Evolutionary conservation across 1,140 invertebrate genomes (phyloP), one percentile per base, ranked within the genome.

Genomic region (Contarinia nasturtii): DNA sequence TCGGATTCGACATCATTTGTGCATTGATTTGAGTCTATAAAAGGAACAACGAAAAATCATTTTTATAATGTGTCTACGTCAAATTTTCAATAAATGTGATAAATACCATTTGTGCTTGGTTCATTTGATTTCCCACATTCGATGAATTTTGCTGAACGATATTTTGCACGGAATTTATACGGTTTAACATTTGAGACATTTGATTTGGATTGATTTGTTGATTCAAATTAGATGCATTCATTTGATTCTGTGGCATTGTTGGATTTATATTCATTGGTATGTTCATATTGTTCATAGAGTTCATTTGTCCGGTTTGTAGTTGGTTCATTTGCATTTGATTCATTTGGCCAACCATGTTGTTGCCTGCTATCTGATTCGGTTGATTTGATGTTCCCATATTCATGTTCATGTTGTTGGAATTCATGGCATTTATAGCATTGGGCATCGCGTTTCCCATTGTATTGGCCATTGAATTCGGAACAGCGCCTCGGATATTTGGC

Each of bases 321-420:
- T 21, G 2, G 20, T 21, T 21, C 20, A 22, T 33, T 21, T 33
- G 33, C 46, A 48, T 37, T 45, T 57, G 57, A 4, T 54, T 58
- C 54, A 74, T 71, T 56, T 75, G 74, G 48, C 59, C 68, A 22
- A 57, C 59, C 2, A 57, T 53, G 4, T 48, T 48, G n/a, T 49
- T 54, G n/a, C n/a, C n/a, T 7, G 52, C 53, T 61, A 76, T 71
- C 50, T 66, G 70, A 43, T 74, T 18, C 7, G 2, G 7, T 12
- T 7, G 41, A 43, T 43, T 43, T 43, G n/a, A 10, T 27, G 18
- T 43, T 4, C 41, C 41, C 41, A 43, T 43, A 43, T 19, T 43
- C 10, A 18, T 18, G 20, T 43, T 43, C 17, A 43, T 27, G 27
- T 27, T 27, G 27, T 27, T 27, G 27, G 27, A 3, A 27, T 27